Base-by-base conservation (phyloP, 2,797 vertebrate species). In the Hephaestus fuliginosus region DNA sequence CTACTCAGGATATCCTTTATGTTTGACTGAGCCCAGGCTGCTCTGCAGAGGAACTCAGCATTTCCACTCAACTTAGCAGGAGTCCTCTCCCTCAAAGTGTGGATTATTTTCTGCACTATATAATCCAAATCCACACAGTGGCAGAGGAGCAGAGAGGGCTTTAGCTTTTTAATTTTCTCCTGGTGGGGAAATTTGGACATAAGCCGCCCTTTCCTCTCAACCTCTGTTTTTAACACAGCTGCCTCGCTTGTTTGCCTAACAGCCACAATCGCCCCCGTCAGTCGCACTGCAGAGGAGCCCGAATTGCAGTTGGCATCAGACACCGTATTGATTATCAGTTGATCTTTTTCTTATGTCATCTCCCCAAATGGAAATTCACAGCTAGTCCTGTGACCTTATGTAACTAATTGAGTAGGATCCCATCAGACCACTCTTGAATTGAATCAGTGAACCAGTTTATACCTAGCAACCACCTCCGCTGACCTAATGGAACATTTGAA, bases 1-100 rank as follows among this genome's bases (percentile, higher is more conserved):
- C 82, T 53, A 83, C 87, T 90, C 92, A 92, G 91, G 92, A 93
- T 89, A 79, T 92, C 91, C 89, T 92, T 89, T 90, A 74, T 90
- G 79, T 86, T 76, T 41, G 74, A 69, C 80, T 85, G 88, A 86
- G 81, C 80, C 44, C 41, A 10, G 62, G 20, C 76, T 17, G 75
- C 80, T 82, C 66, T 75, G 72, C 65, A 82, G 80, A 90, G 88
- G 87, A 90, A 85, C 87, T 80, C 85, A 30, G 76, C 69, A 4
- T 85, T 89, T 90, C 83, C 74, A 83, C 83, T 87, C 79, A 66
- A 80, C 7, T 81, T 84, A 82, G 71, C 88, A 76, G 66, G 68
- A 74, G 58, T 66, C 73, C 69, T 56, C 58, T 75, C 49, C 64
- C 70, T 84, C 72, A 82, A 49, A 76, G 60, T 71, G 36, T 76